Evolutionary conservation across 2,888 invertebrate species (phyloP).

Genomic region (Odontothrips loti): DNA sequence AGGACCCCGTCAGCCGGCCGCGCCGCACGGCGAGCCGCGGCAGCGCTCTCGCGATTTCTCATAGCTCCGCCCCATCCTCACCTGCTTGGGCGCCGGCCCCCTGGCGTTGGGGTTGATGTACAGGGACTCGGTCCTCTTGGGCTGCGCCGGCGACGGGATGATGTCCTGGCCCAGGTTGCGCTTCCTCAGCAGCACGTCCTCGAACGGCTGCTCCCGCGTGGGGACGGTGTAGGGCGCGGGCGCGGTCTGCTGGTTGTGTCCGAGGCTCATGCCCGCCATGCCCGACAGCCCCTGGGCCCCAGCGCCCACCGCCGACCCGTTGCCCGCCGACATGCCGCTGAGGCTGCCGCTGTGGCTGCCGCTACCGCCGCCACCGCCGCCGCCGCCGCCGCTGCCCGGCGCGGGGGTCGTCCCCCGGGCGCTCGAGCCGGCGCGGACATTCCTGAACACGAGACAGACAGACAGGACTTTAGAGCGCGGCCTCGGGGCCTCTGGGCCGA

Average conservation of each 20-base stretch:
- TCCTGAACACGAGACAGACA: neutral
- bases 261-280: neutral
- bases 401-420: constrained; percentile 54
- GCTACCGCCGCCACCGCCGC: no score
- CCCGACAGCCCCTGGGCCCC: constrained; percentile 40
- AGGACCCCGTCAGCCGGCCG: no score
- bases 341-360: neutral
- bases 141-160: constrained; percentile 79
- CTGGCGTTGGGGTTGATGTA: constrained; percentile 60
- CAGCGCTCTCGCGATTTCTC: constrained; percentile 31
- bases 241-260: constrained; percentile 42
- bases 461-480: no score
- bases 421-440: constrained; percentile 42
- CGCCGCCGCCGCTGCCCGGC: no score
- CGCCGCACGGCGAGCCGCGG: no score
- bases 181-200: constrained; percentile 75
- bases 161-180: constrained; percentile 82
- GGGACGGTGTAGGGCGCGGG: constrained; percentile 49
- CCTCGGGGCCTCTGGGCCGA: no score
- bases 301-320: constrained; percentile 62
- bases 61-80: constrained; percentile 28
- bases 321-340: constrained; percentile 46
- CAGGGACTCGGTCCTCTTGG: constrained; percentile 86
- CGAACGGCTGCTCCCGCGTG: constrained; percentile 62
- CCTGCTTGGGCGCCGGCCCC: constrained; percentile 37